A percentile compares a stretch with the other conserved stretches of the same genome.
phyloP scores from a whole-genome alignment of 2,888 invertebrate species.

The Serrognathus titanus region DNA sequence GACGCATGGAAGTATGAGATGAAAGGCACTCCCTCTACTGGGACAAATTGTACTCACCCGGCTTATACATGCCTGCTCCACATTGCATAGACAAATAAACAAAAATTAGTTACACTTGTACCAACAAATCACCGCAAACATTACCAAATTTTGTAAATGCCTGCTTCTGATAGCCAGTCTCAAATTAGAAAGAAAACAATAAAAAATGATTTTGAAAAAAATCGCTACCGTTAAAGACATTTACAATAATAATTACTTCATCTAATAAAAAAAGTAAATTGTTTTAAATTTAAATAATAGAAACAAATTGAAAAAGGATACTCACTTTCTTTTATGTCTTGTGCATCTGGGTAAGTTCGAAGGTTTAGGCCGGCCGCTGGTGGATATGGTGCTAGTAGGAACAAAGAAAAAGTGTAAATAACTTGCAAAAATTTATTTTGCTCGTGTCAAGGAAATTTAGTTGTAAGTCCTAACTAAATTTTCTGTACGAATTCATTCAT shows the following conservation, averaged over 20 bases:
- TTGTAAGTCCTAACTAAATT: too few species aligned
- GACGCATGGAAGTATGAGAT: constrained; percentile 17
- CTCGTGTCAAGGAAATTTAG: too few species aligned
- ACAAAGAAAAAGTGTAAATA: too few species aligned
- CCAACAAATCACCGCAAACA: neutral
- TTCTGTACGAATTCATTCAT: too few species aligned
- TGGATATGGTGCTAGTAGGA: neutral
- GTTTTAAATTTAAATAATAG: neutral
- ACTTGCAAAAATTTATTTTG: too few species aligned
- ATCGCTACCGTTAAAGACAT: neutral
- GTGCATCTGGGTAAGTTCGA: constrained; percentile 72
- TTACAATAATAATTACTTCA: neutral
- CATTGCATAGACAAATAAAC: constrained; percentile 39
- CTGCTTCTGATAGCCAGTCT: neutral
- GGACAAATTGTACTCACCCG: constrained; percentile 42
- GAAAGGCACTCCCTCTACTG: constrained; percentile 17
- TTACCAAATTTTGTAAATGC: neutral
- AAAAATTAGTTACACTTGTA: constrained; percentile 29
- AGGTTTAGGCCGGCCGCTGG: constrained; percentile 55
- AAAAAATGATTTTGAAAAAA: too few species aligned
- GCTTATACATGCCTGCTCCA: constrained; percentile 45
- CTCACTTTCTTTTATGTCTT: constrained; percentile 84
- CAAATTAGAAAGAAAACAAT: too few species aligned
- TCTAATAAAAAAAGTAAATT: constrained; percentile 22
- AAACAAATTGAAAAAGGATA: constrained; percentile 33